Evolutionary conservation across 1,140 invertebrate genomes (phyloP).

Genomic region (Cydia strobilella): DNA sequence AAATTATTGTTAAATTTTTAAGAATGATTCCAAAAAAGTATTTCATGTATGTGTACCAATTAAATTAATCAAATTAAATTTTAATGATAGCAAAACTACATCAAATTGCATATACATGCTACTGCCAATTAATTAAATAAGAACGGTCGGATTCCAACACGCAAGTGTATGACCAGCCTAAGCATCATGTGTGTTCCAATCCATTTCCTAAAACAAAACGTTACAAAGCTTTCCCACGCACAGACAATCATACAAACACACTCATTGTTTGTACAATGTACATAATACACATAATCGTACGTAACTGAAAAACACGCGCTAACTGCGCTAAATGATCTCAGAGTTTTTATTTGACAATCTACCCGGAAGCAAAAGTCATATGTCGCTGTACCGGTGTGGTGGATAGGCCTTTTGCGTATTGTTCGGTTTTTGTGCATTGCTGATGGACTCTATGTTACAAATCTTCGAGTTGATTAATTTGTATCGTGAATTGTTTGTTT

Average conservation of each 20-base stretch:
- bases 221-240: conserved; percentile 7
- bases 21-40: too few relatives aligned
- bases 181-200: conserved; percentile 12
- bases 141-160: not conserved
- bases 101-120: not conserved
- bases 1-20: too few relatives aligned
- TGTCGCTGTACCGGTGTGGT: not conserved
- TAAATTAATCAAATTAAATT: too few relatives aligned
- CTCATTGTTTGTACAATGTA: conserved; percentile 7
- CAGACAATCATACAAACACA: not conserved
- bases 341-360: not conserved
- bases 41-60: too few relatives aligned
- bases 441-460: not conserved
- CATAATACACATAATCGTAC: not conserved
- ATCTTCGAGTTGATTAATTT: not conserved
- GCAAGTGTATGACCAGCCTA: not conserved
- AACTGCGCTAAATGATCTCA: conserved; percentile 21
- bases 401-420: not conserved
- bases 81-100: not conserved
- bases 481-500: not conserved
- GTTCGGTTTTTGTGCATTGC: not conserved
- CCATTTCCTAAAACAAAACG: conserved; percentile 20
- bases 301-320: not conserved
- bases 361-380: not conserved
- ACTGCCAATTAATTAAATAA: not conserved